Base-by-base conservation (phyloP, 2,113 vertebrate genomes). In the Tyto alba region DNA sequence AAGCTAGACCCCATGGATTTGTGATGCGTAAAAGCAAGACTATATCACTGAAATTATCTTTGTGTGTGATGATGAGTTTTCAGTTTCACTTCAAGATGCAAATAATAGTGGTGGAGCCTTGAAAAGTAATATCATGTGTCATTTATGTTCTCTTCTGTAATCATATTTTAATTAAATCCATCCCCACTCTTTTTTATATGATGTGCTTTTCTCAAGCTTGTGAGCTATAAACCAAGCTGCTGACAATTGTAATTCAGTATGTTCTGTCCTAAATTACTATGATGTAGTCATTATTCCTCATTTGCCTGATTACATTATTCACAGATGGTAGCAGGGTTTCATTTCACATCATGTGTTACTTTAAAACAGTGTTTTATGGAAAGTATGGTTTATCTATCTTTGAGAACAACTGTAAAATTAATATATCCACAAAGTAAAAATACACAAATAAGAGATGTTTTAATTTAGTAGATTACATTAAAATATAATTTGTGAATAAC, bases 231-330 rank as follows among this genome's bases (percentile, higher is more conserved):
- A 96, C 53, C 57, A 90, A 94, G 91, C 85, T 97, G 95, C 69
- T 95, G 94, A 91, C 94, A 97, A 71, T 93, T 94, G 93, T 95
- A 94, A 96, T 95, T 96, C 53, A 90, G 30, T 59, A n/a, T 96
- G 56, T 63, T 94, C 81, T 89, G 63, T 63, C 88, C 95, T 89
- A 92, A 72, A 92, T 96, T 97, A 95, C 73, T 36, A 92, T 56
- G 52, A 87, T 95, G 73, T 55, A 93, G 80, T 91, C 87, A 85
- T 97, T 96, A 97, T 93, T 95, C 66, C 87, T 92, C 66, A 91
- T 95, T 95, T 95, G 89, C 81, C 69, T 94, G 93, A 96, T 97
- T 93, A 83, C 89, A 93, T 97, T 94, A 88, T 87, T 94, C 87
- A 83, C 95, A 96, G 94, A 97, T 96, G 94, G 85, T 82, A 85